Conservation (phyloP, 2,888 invertebrate species). For the Sussaba pulchella region DNA sequence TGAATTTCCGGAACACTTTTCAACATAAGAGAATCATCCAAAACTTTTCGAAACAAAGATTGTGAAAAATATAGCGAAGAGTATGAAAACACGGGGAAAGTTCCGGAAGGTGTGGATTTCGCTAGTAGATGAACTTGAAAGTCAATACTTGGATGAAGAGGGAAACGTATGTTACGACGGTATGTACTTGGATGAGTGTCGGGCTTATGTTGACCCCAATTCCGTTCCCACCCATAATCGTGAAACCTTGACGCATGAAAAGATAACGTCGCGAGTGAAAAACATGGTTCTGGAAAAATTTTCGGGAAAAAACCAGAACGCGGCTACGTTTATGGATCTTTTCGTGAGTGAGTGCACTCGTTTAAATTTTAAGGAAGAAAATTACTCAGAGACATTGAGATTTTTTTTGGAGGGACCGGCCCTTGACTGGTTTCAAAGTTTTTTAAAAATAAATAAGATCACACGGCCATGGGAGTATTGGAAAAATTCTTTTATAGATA, state of each 20-base stretch:
- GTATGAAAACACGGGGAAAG: constrained; percentile 66
- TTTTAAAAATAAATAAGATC: constrained; percentile 63
- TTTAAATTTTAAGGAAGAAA: constrained; percentile 57
- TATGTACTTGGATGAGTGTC: constrained; percentile 63
- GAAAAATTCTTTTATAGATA: constrained; percentile 68
- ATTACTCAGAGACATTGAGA: constrained; percentile 66
- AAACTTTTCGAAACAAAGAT: constrained; percentile 64
- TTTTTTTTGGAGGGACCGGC: constrained; percentile 67
- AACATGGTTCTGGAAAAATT: constrained; percentile 67
- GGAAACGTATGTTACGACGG: constrained; percentile 68
- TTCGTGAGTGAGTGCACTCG: constrained; percentile 66
- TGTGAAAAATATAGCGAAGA: constrained; percentile 64
- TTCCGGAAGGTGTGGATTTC: constrained; percentile 69
- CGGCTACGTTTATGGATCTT: constrained; percentile 52
- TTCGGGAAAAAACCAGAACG: constrained; percentile 65
- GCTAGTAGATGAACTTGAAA: constrained; percentile 54
- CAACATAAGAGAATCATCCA: constrained; percentile 60
- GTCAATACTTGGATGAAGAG: constrained; percentile 64
- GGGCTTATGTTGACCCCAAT: constrained; percentile 11
- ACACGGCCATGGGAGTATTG: constrained; percentile 63
- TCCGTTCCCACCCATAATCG: not conserved
- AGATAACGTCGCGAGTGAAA: constrained; percentile 57
- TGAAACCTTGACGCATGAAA: constrained; percentile 36
- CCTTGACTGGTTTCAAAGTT: constrained; percentile 63
- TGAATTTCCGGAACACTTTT: constrained; percentile 62